phyloP scores from a whole-genome alignment of 2,113 vertebrate species.

The Toxotes chatareus region DNA sequence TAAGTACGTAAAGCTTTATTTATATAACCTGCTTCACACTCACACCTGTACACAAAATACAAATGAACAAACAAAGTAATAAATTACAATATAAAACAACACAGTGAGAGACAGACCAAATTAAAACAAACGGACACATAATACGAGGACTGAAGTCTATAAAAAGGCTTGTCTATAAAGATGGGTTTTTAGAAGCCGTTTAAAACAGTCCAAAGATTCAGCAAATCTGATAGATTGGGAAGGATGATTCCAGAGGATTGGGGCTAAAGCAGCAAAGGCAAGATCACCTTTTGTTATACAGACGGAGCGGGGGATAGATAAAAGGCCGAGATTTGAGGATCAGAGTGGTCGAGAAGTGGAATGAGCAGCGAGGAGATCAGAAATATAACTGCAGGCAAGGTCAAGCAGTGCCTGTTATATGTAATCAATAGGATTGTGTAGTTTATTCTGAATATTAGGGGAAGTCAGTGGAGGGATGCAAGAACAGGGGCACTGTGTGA shows the following conservation, averaged over 20 bases:
- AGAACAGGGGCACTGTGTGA: not conserved
- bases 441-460: too few relatives aligned
- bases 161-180: not conserved
- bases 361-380: not conserved
- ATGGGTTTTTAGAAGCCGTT: not conserved
- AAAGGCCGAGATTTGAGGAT: not conserved
- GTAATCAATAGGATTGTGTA: not conserved
- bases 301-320: not conserved
- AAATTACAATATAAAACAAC: not conserved
- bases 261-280: not conserved
- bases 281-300: not conserved
- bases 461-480: not conserved
- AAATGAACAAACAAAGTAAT: not conserved
- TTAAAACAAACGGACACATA: not conserved
- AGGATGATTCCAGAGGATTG: not conserved
- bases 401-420: not conserved
- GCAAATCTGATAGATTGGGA: not conserved
- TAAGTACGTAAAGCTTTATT: too few relatives aligned
- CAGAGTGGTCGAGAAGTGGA: not conserved
- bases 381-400: not conserved
- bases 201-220: conserved; percentile 11
- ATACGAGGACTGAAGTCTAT: not conserved
- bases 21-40: too few relatives aligned
- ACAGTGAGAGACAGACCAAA: not conserved
- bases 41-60: too few relatives aligned